These are phyloP conservation scores for Penelope pileata DNA, from an alignment of 2,113 vertebrate species.

Conservation along the genomic window DNA sequence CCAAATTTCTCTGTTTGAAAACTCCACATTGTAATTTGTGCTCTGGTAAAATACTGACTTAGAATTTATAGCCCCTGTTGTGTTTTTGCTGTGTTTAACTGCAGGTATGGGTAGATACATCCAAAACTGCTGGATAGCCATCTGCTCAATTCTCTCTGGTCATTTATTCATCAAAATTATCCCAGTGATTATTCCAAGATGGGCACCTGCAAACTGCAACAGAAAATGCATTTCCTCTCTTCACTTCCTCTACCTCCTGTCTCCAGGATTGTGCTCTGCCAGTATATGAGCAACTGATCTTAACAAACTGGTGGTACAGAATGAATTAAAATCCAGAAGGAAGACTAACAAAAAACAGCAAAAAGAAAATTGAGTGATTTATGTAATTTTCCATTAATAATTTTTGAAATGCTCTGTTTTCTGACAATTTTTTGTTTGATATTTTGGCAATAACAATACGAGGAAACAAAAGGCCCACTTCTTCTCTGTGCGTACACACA, in stretches of 20 bases:
- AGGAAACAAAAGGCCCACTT: not conserved
- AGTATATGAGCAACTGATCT: not conserved
- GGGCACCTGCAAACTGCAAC: slow-evolving; percentile 16
- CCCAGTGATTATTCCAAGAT: not conserved
- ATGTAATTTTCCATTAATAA: not conserved
- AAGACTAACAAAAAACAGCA: not conserved
- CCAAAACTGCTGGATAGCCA: slow-evolving; percentile 2
- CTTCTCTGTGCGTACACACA: not conserved
- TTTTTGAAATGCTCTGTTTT: not conserved
- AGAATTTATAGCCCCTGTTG: not conserved
- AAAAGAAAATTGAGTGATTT: not conserved
- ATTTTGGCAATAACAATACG: not conserved
- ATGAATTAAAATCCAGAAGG: not conserved
- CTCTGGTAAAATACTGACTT: not conserved
- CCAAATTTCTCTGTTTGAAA: not conserved
- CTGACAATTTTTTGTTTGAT: not conserved
- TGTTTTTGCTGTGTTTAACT: not conserved
- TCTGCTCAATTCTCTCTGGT: not conserved
- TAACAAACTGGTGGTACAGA: not conserved
- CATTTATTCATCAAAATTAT: slow-evolving; percentile 33
- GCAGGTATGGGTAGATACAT: not conserved
- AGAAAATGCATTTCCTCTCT: slow-evolving; percentile 4
- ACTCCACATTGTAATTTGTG: not conserved
- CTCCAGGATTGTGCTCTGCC: not conserved
- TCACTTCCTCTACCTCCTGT: not conserved